Percentiles rank a stretch among this genome's conserved stretches.
These are phyloP conservation scores for Thamnophis elegans DNA, from an alignment of 2,797 vertebrate genomes.

Conservation along the genomic window DNA sequence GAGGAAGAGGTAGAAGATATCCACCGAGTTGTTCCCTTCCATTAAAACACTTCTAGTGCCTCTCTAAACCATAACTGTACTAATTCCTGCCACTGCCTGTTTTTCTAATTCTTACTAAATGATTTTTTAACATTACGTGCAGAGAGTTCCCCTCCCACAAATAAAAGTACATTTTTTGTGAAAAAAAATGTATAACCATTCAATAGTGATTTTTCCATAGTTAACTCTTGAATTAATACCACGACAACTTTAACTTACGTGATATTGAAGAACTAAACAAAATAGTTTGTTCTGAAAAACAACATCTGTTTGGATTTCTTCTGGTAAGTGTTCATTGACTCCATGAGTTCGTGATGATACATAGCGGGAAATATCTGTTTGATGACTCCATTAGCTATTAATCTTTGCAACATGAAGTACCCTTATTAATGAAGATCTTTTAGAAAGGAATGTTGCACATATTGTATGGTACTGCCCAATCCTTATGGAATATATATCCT, in stretches of 20 bases:
- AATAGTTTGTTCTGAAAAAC: neutral
- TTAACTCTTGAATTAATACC: neutral
- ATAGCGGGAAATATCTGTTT: neutral
- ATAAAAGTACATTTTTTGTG: neutral
- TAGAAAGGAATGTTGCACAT: neutral
- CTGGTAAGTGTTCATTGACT: neutral
- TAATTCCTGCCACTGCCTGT: neutral
- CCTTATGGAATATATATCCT: neutral
- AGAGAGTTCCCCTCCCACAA: neutral
- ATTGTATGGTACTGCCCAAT: neutral
- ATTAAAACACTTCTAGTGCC: constrained; percentile 57
- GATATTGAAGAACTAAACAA: neutral
- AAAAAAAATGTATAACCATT: neutral
- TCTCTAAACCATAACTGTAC: constrained; percentile 14
- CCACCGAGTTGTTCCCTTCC: constrained; percentile 35
- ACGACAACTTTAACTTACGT: neutral
- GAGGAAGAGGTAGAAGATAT: constrained; percentile 82
- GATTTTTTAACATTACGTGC: neutral
- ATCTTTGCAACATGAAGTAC: neutral
- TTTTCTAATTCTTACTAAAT: neutral
- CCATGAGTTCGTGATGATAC: neutral
- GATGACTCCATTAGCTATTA: neutral
- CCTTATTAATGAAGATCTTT: neutral
- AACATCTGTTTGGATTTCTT: neutral
- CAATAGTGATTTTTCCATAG: neutral